These are phyloP conservation scores for Eretmochelys imbricata DNA, from an alignment of 2,113 vertebrate genomes.

Conservation along the genomic window DNA sequence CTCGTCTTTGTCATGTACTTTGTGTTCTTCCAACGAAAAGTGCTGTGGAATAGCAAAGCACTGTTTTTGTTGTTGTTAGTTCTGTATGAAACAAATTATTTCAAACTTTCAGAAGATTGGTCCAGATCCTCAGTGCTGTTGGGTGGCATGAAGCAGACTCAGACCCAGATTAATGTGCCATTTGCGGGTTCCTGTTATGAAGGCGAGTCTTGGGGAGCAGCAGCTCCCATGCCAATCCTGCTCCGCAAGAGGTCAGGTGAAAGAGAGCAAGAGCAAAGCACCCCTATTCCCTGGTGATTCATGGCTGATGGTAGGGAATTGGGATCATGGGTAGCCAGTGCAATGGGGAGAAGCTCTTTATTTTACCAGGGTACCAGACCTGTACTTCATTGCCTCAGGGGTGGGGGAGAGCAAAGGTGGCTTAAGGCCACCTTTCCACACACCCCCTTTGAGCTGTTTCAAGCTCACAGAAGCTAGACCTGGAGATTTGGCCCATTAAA, in stretches of 20 bases:
- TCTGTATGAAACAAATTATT: background rate
- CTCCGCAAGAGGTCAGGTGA: background rate
- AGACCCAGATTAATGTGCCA: background rate
- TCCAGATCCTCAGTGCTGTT: background rate
- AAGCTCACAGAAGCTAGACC: background rate
- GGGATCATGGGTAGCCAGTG: background rate
- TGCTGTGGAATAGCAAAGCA: background rate
- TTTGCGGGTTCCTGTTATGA: background rate
- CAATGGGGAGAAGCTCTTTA: background rate
- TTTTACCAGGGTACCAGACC: background rate
- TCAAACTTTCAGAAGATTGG: background rate
- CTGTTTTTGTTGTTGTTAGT: background rate
- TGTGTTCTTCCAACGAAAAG: background rate
- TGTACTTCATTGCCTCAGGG: background rate
- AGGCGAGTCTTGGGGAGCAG: background rate
- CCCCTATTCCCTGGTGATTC: background rate
- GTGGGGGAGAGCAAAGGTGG: background rate
- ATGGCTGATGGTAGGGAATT: background rate
- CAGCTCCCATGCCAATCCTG: background rate
- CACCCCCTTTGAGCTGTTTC: background rate
- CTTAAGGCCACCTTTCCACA: background rate
- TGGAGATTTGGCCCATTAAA: background rate
- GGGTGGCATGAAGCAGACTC: background rate
- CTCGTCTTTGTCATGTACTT: background rate
- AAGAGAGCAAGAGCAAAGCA: background rate